A percentile compares a stretch with the other conserved stretches of the same genome.
phyloP scores from a whole-genome alignment of 2,797 vertebrate species.

The Aulostomus chinensis region DNA sequence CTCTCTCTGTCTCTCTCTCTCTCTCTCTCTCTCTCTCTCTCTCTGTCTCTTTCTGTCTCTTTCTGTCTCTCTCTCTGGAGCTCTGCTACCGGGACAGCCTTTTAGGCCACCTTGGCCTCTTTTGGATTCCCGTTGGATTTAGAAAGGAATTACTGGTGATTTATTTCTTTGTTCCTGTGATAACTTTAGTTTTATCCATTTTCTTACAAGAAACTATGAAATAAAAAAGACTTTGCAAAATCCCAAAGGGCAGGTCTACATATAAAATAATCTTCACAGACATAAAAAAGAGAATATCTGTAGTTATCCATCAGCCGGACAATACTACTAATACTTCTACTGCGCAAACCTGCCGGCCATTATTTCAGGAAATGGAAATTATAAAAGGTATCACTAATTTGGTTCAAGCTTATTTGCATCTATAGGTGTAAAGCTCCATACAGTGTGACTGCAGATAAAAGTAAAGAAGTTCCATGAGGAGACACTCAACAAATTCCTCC shows the following conservation, averaged over 20 bases:
- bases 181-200: conserved; percentile 35
- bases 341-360: neutral
- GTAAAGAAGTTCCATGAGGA: neutral
- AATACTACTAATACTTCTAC: conserved; percentile 2
- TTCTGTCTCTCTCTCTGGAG: conserved; percentile 38
- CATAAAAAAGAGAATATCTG: conserved; percentile 13
- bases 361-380: conserved; percentile 1
- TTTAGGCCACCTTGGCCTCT: conserved; percentile 32
- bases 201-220: conserved; percentile 26
- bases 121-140: conserved; percentile 46
- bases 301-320: conserved; percentile 25
- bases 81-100: conserved; percentile 41
- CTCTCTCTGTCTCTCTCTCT: too few species aligned
- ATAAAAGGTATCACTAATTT: neutral
- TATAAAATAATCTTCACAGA: conserved; percentile 6
- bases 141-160: conserved; percentile 41
- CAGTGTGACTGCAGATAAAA: neutral
- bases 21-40: too few species aligned
- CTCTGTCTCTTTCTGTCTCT: too few species aligned
- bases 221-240: conserved; percentile 25
- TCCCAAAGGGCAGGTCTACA: neutral
- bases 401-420: neutral
- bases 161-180: conserved; percentile 32
- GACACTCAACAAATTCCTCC: too few species aligned
- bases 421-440: neutral